These are phyloP conservation scores for Cryptus viduatorius DNA, from an alignment of 2,888 invertebrate species.

Conservation along the genomic window DNA sequence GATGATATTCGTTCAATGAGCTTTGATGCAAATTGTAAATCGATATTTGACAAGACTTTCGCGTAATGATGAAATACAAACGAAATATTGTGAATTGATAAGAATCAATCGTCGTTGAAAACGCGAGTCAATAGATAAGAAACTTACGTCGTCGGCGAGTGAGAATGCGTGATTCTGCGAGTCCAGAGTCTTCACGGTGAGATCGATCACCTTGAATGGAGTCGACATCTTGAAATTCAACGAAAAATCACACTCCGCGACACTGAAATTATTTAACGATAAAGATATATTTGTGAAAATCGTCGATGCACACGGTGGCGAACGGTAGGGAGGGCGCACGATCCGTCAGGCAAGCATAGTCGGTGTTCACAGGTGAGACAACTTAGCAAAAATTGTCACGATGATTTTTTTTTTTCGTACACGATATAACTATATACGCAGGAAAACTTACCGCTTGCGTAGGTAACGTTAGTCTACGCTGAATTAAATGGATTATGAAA, in stretches of 20 bases:
- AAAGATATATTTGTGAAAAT: slow-evolving; percentile 15
- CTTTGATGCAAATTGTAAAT: neutral
- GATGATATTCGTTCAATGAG: neutral
- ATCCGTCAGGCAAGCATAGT: slow-evolving; percentile 46
- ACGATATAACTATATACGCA: neutral
- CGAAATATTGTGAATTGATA: neutral
- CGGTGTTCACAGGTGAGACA: slow-evolving; percentile 51
- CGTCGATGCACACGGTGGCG: slow-evolving; percentile 4
- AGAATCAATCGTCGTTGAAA: slow-evolving; percentile 35
- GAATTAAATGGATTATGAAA: neutral
- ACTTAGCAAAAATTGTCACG: slow-evolving; percentile 41
- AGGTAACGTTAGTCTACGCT: slow-evolving; percentile 18
- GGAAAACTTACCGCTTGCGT: slow-evolving; percentile 18
- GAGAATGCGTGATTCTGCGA: slow-evolving; percentile 93
- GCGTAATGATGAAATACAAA: neutral
- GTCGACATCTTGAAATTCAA: neutral
- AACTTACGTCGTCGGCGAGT: slow-evolving; percentile 94
- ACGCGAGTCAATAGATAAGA: slow-evolving; percentile 45
- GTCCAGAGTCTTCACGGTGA: slow-evolving; percentile 96
- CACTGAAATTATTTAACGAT: slow-evolving; percentile 1
- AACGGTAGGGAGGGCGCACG: neutral
- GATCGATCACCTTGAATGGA: slow-evolving; percentile 89
- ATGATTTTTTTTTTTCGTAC: neutral
- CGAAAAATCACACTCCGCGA: slow-evolving; percentile 5
- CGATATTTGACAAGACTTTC: neutral